These are phyloP conservation scores for Acrossocheilus wenchowensis DNA, from an alignment of 2,797 vertebrate species.

Conservation along the genomic window DNA sequence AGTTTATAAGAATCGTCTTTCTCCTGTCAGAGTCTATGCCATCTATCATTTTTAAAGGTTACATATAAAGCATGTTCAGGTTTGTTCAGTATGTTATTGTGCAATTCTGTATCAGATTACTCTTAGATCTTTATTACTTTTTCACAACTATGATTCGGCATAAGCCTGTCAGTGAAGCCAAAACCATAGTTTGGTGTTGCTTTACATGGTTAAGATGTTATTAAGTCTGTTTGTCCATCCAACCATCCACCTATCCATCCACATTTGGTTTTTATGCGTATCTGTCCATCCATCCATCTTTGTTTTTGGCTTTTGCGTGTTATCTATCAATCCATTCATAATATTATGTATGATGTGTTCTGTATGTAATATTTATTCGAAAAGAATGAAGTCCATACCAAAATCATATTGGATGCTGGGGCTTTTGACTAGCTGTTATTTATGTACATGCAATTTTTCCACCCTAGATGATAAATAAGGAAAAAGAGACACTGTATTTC, in stretches of 20 bases:
- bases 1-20: slow-evolving; percentile 8
- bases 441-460: not conserved
- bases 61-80: not conserved
- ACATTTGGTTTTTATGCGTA: not conserved
- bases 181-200: slow-evolving; percentile 20
- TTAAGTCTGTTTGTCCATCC: not conserved
- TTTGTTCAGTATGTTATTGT: not conserved
- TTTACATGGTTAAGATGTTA: slow-evolving; percentile 26
- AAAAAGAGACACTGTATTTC: not conserved
- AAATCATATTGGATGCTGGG: not conserved
- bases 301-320: not conserved
- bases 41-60: slow-evolving; percentile 8
- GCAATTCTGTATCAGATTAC: slow-evolving; percentile 2
- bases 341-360: not conserved
- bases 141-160: not conserved
- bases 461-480: not conserved
- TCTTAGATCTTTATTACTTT: not conserved
- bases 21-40: not conserved
- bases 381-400: not conserved
- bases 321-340: not conserved
- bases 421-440: not conserved
- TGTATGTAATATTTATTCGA: not conserved
- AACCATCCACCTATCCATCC: not conserved
- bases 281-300: not conserved
- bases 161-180: slow-evolving; percentile 2